These are phyloP conservation scores for Astreopora myriophthalma DNA, from an alignment of 64 coral and sea anemone genomes.

Conservation along the genomic window DNA sequence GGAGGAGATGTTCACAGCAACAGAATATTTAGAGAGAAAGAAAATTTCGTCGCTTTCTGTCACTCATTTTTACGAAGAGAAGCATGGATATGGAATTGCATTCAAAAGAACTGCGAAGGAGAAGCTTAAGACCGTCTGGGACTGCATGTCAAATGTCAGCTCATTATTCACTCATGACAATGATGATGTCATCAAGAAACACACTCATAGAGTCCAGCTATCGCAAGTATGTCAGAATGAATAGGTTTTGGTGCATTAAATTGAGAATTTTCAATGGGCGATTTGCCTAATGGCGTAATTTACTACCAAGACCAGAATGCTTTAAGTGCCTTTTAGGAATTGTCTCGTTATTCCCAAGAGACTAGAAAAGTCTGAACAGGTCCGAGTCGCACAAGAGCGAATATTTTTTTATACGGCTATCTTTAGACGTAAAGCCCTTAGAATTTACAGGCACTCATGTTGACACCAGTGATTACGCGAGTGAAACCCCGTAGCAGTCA, in stretches of 20 bases:
- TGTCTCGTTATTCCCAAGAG: too few species aligned
- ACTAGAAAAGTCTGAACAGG: too few species aligned
- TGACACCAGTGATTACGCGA: too few species aligned
- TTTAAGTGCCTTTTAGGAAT: too few species aligned
- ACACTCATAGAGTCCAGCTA: not conserved
- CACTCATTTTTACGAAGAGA: not conserved
- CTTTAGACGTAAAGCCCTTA: too few species aligned
- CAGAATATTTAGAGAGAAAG: not conserved
- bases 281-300: too few species aligned
- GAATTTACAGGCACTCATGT: too few species aligned
- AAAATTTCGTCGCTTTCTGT: not conserved
- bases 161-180: not conserved
- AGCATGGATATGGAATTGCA: not conserved
- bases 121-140: not conserved
- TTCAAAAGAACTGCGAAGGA: not conserved
- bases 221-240: not conserved
- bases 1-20: conserved; percentile 9
- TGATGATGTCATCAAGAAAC: not conserved
- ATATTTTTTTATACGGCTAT: not conserved
- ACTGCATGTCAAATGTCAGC: not conserved
- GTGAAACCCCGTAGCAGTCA: too few species aligned
- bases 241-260: too few species aligned
- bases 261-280: too few species aligned
- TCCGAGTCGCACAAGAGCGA: not conserved
- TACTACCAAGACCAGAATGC: too few species aligned